Conservation (phyloP, 2,113 vertebrate genomes). For the Morone saxatilis region DNA sequence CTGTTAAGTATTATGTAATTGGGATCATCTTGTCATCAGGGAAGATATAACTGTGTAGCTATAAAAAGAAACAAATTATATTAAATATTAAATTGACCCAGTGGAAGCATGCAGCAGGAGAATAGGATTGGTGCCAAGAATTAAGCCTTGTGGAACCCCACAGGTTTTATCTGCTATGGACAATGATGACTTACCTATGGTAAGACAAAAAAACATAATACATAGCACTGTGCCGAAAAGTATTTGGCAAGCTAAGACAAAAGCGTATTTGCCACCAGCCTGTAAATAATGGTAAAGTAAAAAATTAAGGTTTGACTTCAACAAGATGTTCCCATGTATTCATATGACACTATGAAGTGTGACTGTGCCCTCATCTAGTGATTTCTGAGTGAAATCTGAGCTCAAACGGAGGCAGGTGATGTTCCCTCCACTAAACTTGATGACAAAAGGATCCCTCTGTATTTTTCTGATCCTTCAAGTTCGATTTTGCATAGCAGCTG, state of each 20-base stretch:
- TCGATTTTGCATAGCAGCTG: constrained; percentile 19
- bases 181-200: no score
- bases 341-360: not conserved
- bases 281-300: not conserved
- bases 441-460: not conserved
- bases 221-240: no score
- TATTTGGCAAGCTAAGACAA: not conserved
- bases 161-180: no score
- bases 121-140: no score
- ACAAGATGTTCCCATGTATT: not conserved
- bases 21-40: no score
- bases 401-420: constrained; percentile 8
- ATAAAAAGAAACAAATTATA: no score
- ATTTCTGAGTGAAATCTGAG: constrained; percentile 19
- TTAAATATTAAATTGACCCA: no score
- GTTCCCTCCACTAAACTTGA: not conserved
- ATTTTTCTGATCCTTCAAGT: not conserved
- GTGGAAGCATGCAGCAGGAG: no score
- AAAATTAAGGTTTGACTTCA: not conserved
- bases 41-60: no score
- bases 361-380: not conserved
- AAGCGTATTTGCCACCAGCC: no score
- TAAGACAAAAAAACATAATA: not conserved
- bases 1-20: no score
- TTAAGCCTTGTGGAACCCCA: no score